Evolutionary conservation across 1,140 invertebrate genomes (phyloP).

Genomic region (Drosophila obscura): DNA sequence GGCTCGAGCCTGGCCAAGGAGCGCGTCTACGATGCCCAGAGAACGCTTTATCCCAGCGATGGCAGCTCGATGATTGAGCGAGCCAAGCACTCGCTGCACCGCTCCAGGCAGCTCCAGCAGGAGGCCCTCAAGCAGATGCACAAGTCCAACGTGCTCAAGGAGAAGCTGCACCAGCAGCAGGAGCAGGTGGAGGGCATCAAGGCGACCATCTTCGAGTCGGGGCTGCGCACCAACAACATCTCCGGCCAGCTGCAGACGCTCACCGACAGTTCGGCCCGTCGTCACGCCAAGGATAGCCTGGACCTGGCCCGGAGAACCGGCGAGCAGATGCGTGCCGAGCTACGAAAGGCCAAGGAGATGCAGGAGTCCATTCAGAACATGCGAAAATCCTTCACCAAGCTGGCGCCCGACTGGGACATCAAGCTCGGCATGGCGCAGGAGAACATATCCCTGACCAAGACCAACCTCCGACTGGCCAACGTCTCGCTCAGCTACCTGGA

Average conservation of each 20-base stretch:
- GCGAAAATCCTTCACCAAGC: conserved; percentile 84
- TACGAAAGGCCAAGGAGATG: conserved; percentile 85
- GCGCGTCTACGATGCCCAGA: conserved; percentile 83
- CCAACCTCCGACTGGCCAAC: conserved; percentile 82
- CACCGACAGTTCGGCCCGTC: conserved; percentile 50
- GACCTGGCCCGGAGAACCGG: conserved; percentile 84
- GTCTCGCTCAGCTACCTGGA: conserved; percentile 85
- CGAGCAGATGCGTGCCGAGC: conserved; percentile 85
- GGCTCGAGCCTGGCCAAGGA: conserved; percentile 86
- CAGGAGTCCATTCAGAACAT: conserved; percentile 84
- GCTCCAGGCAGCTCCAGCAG: conserved; percentile 81
- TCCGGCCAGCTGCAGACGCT: conserved; percentile 61
- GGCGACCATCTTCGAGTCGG: conserved; percentile 85
- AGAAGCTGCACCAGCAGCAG: conserved; percentile 84
- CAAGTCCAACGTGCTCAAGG: conserved; percentile 81
- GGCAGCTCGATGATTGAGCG: conserved; percentile 84
- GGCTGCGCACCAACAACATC: conserved; percentile 86
- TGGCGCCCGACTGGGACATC: conserved; percentile 86
- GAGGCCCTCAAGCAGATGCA: conserved; percentile 84
- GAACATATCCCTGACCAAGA: conserved; percentile 77
- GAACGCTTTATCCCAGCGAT: conserved; percentile 75
- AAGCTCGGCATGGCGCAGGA: conserved; percentile 84
- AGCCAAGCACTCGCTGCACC: conserved; percentile 83
- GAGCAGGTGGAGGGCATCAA: conserved; percentile 84
- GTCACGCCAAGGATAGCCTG: conserved; percentile 83